Base-by-base conservation (phyloP, 1,140 invertebrate genomes). In the Diplogasteroides magnus region DNA sequence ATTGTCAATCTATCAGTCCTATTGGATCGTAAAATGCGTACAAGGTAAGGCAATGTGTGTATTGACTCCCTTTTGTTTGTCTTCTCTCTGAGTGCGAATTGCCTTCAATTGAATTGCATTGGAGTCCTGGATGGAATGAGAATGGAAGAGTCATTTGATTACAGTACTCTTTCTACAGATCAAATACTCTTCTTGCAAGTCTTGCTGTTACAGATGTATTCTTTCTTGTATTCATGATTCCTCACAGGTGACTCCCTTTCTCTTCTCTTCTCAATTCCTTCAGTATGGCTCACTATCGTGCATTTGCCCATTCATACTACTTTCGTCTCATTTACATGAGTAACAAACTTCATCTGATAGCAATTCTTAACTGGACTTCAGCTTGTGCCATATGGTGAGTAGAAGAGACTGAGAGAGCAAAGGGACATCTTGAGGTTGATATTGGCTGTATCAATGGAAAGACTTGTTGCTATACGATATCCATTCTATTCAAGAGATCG, bases 181-280 rank as follows among this genome's bases (percentile, higher is more conserved):
- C 73, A 6, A 74, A 74, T 61, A 61, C 62, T 14, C 74, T 75
- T 19, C 64, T 75, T 2, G 74, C 74, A 1, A 65, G 58, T 60
- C 63, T 75, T 0, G 74, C 74, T n/a, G 57, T 75, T 25, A 67
- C 74, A 25, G 74, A 75, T 48, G 69, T 75, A 28, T 68, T 73
- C 66, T 71, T 76, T 57, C 68, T 75, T 6, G 61, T 75, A 23
- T 76, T 73, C n/a, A 74, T 75, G 60, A 61, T 75, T 14, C 74
- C 74, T 0, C 71, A 75, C 59, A 64, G 67, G 6, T 48, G 25
- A 26, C 37, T 48, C 19, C 37, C 6, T 48, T 48, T 19, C 37
- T 48, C 37, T 6, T 48, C 6, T 19, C 19, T 48, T 48, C 37
- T 48, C 37, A 48, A 6, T 11, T 61, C 13, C 23, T 61, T 29